Conservation (phyloP, 30 jellyfish, hydroid and myxozoan species). For the Sanderia malayensis region DNA sequence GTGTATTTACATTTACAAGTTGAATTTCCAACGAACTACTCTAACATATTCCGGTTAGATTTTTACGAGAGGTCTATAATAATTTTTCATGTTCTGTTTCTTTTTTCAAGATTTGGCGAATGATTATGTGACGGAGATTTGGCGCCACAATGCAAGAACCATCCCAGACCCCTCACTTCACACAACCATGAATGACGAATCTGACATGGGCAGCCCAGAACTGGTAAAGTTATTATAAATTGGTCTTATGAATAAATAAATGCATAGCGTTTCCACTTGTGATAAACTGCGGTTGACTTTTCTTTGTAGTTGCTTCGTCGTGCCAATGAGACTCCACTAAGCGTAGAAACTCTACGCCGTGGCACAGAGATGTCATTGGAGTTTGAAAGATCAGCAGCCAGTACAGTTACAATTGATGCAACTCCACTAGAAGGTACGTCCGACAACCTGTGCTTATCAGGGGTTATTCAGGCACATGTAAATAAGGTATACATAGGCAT, state of each 20-base stretch:
- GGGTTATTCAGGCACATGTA: no score
- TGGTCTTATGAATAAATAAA: no score
- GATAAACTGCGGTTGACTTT: no score
- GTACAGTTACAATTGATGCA: slow-evolving; percentile 23
- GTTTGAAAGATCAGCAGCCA: slow-evolving; percentile 36
- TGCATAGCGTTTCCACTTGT: no score
- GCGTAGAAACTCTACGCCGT: slow-evolving; percentile 49
- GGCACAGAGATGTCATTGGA: slow-evolving; percentile 31
- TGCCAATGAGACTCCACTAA: slow-evolving; percentile 24
- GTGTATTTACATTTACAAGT: no score
- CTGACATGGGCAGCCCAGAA: slow-evolving; percentile 41
- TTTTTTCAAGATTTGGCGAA: slow-evolving; percentile 31
- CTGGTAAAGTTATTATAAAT: no score
- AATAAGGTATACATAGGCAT: no score
- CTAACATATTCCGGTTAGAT: no score
- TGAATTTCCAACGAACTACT: no score
- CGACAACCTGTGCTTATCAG: no score
- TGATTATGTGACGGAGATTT: slow-evolving; percentile 24
- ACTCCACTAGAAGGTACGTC: slow-evolving; percentile 32
- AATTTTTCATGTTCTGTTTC: not conserved
- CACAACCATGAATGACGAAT: not conserved
- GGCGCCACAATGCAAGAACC: slow-evolving; percentile 34
- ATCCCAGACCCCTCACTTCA: slow-evolving; percentile 13
- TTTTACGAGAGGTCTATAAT: not conserved
- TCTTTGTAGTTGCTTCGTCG: no score